phyloP scores from a whole-genome alignment of 2,888 invertebrate genomes.

The Tipula lateralis region DNA sequence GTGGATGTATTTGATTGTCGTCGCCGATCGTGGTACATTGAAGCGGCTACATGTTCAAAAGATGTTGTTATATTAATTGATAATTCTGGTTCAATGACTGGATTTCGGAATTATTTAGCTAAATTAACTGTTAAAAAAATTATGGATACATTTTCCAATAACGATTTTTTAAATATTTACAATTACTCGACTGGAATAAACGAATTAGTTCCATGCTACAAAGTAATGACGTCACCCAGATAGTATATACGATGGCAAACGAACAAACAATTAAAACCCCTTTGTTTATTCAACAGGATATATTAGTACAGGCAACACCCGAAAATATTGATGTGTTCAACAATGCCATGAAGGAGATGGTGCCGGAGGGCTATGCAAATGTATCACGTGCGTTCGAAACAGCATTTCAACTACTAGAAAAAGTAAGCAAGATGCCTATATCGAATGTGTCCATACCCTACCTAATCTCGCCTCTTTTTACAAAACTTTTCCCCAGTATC shows the following conservation, averaged over 20 bases:
- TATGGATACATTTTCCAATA: constrained; percentile 92
- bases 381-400: constrained; percentile 73
- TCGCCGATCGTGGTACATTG: constrained; percentile 91
- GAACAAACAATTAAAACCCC: not conserved
- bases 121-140: constrained; percentile 82
- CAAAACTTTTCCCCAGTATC: constrained; percentile 45
- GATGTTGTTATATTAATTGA: constrained; percentile 94
- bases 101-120: constrained; percentile 69
- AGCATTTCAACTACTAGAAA: constrained; percentile 76
- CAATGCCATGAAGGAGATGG: constrained; percentile 59
- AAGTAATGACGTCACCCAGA: constrained; percentile 40
- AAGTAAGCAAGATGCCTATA: no score
- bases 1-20: constrained; percentile 88
- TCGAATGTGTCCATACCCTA: no score
- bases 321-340: constrained; percentile 76
- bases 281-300: constrained; percentile 46
- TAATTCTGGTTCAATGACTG: constrained; percentile 95
- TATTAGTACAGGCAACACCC: constrained; percentile 81
- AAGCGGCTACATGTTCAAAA: constrained; percentile 96
- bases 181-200: constrained; percentile 68
- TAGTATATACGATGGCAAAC: no score
- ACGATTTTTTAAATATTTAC: constrained; percentile 94
- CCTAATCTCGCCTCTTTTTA: not conserved
- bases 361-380: constrained; percentile 75
- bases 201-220: constrained; percentile 80